Conservation (phyloP, 2,888 invertebrate genomes). For the Nomada fabriciana region DNA sequence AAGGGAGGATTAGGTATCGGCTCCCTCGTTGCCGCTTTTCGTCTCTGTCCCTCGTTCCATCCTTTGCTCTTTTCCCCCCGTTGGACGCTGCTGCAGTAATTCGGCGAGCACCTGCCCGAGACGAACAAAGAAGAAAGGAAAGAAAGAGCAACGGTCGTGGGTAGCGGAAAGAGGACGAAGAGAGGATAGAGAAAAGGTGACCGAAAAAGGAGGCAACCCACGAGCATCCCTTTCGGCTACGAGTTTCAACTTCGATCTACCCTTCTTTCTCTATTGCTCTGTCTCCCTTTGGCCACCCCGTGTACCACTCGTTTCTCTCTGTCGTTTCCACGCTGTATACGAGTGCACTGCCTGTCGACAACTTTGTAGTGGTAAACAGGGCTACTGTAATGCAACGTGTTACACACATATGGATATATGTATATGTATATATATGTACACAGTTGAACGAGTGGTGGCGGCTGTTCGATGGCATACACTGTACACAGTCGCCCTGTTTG, state of each 20-base stretch:
- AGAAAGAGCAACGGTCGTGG: neutral
- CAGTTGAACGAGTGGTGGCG: neutral
- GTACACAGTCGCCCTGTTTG: conserved; percentile 11
- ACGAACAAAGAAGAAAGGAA: neutral
- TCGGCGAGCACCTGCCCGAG: conserved; percentile 57
- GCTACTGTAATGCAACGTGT: conserved; percentile 41
- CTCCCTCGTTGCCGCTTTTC: conserved; percentile 54
- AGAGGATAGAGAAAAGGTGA: neutral
- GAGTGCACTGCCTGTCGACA: conserved; percentile 35
- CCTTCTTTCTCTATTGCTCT: conserved; percentile 11
- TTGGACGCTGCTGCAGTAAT: conserved; percentile 56
- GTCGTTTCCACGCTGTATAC: conserved; percentile 16
- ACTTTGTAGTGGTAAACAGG: conserved; percentile 56
- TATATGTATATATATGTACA: neutral
- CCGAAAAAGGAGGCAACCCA: conserved; percentile 37
- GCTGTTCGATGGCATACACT: neutral
- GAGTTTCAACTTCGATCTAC: conserved; percentile 34
- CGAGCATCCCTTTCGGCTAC: conserved; percentile 36
- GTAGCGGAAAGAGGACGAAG: neutral
- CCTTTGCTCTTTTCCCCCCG: conserved; percentile 45
- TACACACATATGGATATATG: neutral
- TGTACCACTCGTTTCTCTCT: conserved; percentile 22
- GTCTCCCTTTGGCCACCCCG: neutral
- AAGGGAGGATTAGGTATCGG: conserved; percentile 78
- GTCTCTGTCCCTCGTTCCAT: conserved; percentile 17